phyloP scores from a whole-genome alignment of 2,113 vertebrate genomes.

The Cyanoramphus novaezelandiae region DNA sequence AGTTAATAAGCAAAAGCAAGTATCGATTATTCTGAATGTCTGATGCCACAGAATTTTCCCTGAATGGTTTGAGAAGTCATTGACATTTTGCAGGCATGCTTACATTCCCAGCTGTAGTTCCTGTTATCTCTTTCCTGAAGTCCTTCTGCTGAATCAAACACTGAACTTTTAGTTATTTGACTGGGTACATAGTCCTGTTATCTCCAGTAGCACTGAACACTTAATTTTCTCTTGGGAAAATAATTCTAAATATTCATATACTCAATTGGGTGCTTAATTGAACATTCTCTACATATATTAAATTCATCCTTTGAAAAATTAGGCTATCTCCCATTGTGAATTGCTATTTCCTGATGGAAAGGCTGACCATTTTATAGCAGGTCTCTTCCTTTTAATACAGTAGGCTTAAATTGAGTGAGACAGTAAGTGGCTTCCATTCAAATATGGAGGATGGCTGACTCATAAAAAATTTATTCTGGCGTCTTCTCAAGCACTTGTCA shows the following conservation, averaged over 20 bases:
- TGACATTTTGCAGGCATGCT: neutral
- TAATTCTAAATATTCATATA: constrained; percentile 21
- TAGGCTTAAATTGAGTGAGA: neutral
- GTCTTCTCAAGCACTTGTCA: neutral
- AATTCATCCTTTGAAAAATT: constrained; percentile 27
- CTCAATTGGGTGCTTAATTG: constrained; percentile 31
- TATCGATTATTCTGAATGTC: neutral
- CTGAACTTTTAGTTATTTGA: neutral
- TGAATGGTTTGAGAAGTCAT: neutral
- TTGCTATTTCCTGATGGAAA: neutral
- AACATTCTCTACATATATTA: neutral
- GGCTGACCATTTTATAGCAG: neutral
- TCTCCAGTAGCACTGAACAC: neutral
- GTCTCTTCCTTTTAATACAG: neutral
- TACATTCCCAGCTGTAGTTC: neutral
- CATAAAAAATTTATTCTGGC: neutral
- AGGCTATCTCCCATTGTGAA: neutral
- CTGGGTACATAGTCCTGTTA: neutral
- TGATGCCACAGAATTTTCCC: neutral
- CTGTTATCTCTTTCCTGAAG: neutral
- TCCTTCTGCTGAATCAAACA: neutral
- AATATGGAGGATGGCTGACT: neutral
- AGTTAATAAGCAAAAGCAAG: neutral
- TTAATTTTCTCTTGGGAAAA: neutral
- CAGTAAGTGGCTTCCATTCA: neutral